A percentile compares a stretch with the other conserved stretches of the same genome.
phyloP scores from a whole-genome alignment of 2,888 invertebrate species.

The Tetropium fuscum region DNA sequence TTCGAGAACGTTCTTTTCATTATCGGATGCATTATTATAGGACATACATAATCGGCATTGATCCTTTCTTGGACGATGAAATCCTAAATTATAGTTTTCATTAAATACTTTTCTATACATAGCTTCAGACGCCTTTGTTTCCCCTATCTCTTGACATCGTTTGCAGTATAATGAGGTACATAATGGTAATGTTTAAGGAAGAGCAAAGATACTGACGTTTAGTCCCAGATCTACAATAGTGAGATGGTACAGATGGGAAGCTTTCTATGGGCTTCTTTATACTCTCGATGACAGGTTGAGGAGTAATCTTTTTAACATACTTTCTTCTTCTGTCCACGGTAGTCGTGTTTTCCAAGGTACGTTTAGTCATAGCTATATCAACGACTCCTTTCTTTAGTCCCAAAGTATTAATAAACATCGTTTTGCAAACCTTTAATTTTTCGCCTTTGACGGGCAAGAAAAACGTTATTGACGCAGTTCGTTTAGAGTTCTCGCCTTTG shows the following conservation, averaged over 20 bases:
- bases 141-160: conserved; percentile 5
- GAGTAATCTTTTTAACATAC: conserved; percentile 16
- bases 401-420: conserved; percentile 37
- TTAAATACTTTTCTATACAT: conserved; percentile 20
- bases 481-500: not conserved
- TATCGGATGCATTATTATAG: too few species aligned
- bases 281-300: not conserved
- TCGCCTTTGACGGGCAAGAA: too few species aligned
- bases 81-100: conserved; percentile 16
- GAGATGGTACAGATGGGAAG: conserved; percentile 27
- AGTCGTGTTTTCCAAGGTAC: conserved; percentile 26
- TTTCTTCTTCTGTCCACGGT: conserved; percentile 21
- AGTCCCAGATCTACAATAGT: conserved; percentile 23
- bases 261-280: conserved; percentile 30
- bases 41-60: too few species aligned
- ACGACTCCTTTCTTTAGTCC: conserved; percentile 34
- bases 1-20: too few species aligned
- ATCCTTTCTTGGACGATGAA: conserved; percentile 21
- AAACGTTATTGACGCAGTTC: too few species aligned
- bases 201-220: conserved; percentile 20
- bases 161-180: conserved; percentile 7
- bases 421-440: conserved; percentile 32
- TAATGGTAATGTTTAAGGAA: conserved; percentile 13
- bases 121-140: conserved; percentile 6
- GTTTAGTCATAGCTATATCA: conserved; percentile 34